phyloP scores from a whole-genome alignment of 2,888 invertebrate genomes.

The Drosophila buzzatii region DNA sequence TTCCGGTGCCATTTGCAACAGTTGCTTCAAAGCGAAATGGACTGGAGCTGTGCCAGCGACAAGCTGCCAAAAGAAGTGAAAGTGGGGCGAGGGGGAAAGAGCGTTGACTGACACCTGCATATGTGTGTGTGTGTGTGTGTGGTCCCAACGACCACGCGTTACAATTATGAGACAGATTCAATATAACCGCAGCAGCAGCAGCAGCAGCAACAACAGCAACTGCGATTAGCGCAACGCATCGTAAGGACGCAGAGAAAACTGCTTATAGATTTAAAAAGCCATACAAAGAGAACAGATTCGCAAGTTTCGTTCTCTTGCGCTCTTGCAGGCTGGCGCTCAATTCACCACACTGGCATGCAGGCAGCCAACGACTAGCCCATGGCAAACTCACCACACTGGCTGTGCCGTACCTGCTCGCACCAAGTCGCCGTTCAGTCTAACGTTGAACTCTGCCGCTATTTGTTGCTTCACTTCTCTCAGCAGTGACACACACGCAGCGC shows the following conservation, averaged over 20 bases:
- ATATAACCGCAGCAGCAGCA: constrained; percentile 9
- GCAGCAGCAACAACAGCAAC: neutral
- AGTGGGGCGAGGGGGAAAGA: neutral
- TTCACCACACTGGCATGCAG: constrained; percentile 36
- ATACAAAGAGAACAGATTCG: constrained; percentile 39
- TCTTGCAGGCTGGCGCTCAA: neutral
- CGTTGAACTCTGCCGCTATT: constrained; percentile 70
- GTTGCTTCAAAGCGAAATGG: constrained; percentile 18
- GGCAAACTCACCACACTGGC: constrained; percentile 46
- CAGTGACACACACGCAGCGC: constrained; percentile 3
- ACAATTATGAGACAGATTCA: constrained; percentile 47
- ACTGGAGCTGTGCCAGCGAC: constrained; percentile 14
- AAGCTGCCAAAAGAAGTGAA: constrained; percentile 1
- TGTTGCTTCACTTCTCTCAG: constrained; percentile 52
- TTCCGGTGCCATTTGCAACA: constrained; percentile 49
- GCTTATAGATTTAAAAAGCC: constrained; percentile 49
- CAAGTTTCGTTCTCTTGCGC: constrained; percentile 21
- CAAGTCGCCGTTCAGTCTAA: constrained; percentile 63
- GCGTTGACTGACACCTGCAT: constrained; percentile 3
- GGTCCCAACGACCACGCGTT: constrained; percentile 18
- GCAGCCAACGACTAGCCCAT: constrained; percentile 1
- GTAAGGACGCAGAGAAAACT: constrained; percentile 15
- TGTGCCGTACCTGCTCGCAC: constrained; percentile 10
- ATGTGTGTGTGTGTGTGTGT: constrained; percentile 1
- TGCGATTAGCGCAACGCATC: constrained; percentile 34